These are phyloP conservation scores for Turdus rufiventris DNA, from an alignment of 2,113 vertebrate genomes.

Conservation along the genomic window DNA sequence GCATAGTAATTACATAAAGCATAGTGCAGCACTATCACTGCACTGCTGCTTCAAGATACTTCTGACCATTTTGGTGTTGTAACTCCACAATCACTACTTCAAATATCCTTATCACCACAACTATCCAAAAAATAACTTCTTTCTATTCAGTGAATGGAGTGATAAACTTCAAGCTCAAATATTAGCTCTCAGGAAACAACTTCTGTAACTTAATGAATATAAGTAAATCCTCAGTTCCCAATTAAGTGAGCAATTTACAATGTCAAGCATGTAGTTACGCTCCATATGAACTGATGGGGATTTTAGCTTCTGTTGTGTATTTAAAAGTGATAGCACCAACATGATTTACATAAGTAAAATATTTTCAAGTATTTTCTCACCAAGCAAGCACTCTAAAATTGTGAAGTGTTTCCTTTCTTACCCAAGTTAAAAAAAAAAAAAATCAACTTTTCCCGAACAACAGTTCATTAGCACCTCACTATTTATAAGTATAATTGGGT, in stretches of 20 bases:
- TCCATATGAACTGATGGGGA: slow-evolving; percentile 17
- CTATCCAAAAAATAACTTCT: not conserved
- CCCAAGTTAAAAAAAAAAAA: slow-evolving; percentile 42
- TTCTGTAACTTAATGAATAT: not conserved
- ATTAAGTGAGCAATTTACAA: slow-evolving; percentile 53
- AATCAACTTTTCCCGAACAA: slow-evolving; percentile 63
- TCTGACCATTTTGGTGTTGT: not conserved
- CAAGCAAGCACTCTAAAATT: slow-evolving; percentile 56
- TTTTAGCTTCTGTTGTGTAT: slow-evolving; percentile 55
- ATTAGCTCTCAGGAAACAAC: slow-evolving; percentile 9
- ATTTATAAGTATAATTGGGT: slow-evolving; percentile 72
- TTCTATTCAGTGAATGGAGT: not conserved
- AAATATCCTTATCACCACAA: not conserved
- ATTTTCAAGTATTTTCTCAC: slow-evolving; percentile 59
- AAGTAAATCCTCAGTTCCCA: not conserved
- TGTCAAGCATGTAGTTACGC: slow-evolving; percentile 2
- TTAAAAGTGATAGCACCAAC: slow-evolving; percentile 56
- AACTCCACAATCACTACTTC: not conserved
- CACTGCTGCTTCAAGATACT: not conserved
- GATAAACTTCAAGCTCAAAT: slow-evolving; percentile 31
- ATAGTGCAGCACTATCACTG: not conserved
- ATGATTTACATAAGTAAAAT: slow-evolving; percentile 58
- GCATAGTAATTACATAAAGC: not conserved
- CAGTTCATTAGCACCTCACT: slow-evolving; percentile 73
- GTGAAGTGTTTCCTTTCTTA: slow-evolving; percentile 65